Base-by-base conservation (phyloP, 2,888 invertebrate genomes). In the Drosophila phalerata region DNA sequence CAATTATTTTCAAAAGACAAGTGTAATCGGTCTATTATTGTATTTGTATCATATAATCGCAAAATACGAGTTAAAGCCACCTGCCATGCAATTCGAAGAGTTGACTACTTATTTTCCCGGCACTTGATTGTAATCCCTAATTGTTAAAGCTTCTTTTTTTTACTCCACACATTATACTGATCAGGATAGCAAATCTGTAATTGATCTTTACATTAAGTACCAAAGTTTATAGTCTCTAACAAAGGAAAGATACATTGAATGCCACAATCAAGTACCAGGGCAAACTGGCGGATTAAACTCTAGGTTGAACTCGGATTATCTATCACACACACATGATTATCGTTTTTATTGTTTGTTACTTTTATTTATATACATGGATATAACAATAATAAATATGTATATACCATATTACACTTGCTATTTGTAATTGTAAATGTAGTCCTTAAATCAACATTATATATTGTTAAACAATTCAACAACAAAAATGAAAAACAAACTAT, bases 261-360 rank as follows among this genome's bases (percentile, higher is more conserved):
- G 30, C 11, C 30, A 48, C 65, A 51, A 52, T 77, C 55, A 57
- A 61, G 15, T 34, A 17, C 9, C 32, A 13, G 25, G 28, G 37
- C 32, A 4, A 40, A 19, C 57, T 58, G 53, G 15, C 8, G 48
- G 13, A 63, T 45, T 38, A 15, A 19, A 40, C 8, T 42, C 45
- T 45, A 19, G 34, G 22, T 9, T 22, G 30, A 37, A 38, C 51
- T 34, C 22, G 40, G 32, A 61, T 51, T 38, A 52, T 34, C 40
- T 13, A 49, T 43, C 11, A 62, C 22, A 58, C 22, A 58, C 43
- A 61, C 55, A 85, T 60, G 63, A 75, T 69, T 69, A 81, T 78
- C 79, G 79, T 66, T 65, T 85, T 82, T 80, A 79, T 73, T 70
- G 63, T 78, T 85, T 88, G 88, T 88, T 88, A 88, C 1, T 64